Base-by-base conservation (phyloP, 2,797 vertebrate genomes). In the Cossypha niveicapilla region DNA sequence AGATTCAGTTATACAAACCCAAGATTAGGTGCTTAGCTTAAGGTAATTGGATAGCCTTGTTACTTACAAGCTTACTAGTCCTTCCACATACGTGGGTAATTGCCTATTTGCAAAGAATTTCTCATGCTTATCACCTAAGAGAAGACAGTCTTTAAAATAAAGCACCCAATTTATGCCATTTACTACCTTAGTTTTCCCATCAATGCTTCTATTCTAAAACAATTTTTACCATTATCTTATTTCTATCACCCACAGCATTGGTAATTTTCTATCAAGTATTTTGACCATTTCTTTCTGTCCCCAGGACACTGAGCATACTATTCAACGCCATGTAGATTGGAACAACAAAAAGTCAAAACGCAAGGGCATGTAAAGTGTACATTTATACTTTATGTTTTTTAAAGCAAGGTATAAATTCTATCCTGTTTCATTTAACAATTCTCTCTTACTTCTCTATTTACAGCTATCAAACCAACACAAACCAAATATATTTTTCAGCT, bases 181-280 rank as follows among this genome's bases (percentile, higher is more conserved):
- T 88, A 68, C 22, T 81, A 68, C 18, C 12, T 66, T 41, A 37
- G 10, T 42, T 73, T 92, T 62, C 60, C n/a, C 67, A 54, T 8
- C 3, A 3, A 41, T 54, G 17, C 22, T 87, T 73, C 56, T 66
- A 51, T 6, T 60, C 41, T 45, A 56, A 34, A 92, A 73, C 18
- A 45, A 18, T n/a, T 73, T 75, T 73, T 73, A 72, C 25, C 70
- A 63, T 56, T 85, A 56, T 13, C 35, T 68, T 34, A 47, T 24
- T 81, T 50, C 61, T 54, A 78, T 41, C 30, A 81, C 19, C 62
- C 11, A 34, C 19, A 68, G 57, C 7, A 45, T 6, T 25, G 18
- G 21, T 74, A 77, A 80, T 32, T 71, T 87, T 51, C 42, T 61
- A 37, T 24, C 35, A 72, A 42, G 12, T 50, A 84, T 75, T 93